These are phyloP conservation scores for Xenopus borealis DNA, from an alignment of 2,113 vertebrate genomes.

Conservation along the genomic window DNA sequence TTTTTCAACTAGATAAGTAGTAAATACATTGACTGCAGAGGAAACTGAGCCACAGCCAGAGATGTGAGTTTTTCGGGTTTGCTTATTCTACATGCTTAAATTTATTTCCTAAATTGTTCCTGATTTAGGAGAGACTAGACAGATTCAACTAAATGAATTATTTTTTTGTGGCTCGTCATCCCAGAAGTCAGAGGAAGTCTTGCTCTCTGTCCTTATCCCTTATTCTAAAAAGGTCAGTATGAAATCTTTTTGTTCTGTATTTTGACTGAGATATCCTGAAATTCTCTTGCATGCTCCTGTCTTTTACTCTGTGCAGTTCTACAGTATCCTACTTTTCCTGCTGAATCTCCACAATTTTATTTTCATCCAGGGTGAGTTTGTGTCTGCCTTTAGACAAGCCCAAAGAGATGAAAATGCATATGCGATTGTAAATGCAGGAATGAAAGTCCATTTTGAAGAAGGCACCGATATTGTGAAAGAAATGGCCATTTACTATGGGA, in stretches of 20 bases:
- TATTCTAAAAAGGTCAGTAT: conserved; percentile 63
- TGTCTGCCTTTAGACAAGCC: conserved; percentile 67
- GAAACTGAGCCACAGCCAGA: too few relatives aligned
- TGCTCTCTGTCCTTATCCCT: conserved; percentile 70
- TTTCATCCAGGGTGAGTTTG: conserved; percentile 62
- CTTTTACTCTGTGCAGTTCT: not conserved
- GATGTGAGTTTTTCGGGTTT: too few relatives aligned
- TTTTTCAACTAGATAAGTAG: too few relatives aligned
- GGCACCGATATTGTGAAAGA: conserved; percentile 61
- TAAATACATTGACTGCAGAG: too few relatives aligned
- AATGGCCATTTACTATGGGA: conserved; percentile 66
- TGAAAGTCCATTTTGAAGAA: conserved; percentile 62
- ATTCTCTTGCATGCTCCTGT: not conserved
- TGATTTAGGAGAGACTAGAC: conserved; percentile 50
- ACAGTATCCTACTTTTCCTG: too few relatives aligned
- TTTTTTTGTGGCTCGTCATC: conserved; percentile 69
- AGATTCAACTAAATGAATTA: conserved; percentile 64
- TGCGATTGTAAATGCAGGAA: conserved; percentile 67
- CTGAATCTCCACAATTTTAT: too few relatives aligned
- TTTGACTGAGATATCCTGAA: not conserved
- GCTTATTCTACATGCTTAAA: too few relatives aligned
- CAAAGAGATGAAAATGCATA: conserved; percentile 66
- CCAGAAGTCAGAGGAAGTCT: conserved; percentile 65
- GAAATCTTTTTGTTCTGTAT: not conserved
- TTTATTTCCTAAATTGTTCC: too few relatives aligned